Percentiles rank a stretch among this genome's conserved stretches.
phyloP scores from a whole-genome alignment of 2,888 invertebrate species.

The Drosophila ezoana region DNA sequence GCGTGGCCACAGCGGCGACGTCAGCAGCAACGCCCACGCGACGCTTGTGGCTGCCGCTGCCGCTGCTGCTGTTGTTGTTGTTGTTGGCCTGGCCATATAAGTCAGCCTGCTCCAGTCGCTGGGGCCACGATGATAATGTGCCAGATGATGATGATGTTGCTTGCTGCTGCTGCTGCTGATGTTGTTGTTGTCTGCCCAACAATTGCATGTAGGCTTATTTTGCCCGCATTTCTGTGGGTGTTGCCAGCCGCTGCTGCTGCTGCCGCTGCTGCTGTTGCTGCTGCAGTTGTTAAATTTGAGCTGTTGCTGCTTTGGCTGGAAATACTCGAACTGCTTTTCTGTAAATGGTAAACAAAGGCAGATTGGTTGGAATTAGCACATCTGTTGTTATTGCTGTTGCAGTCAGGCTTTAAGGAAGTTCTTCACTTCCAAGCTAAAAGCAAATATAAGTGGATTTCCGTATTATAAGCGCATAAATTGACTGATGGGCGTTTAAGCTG shows the following conservation, averaged over 20 bases:
- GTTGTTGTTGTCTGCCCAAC: slow-evolving; percentile 69
- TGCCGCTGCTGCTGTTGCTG: slow-evolving; percentile 52
- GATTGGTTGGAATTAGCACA: slow-evolving; percentile 36
- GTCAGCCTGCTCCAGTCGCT: slow-evolving; percentile 80
- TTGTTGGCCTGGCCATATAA: slow-evolving; percentile 78
- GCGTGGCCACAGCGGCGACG: slow-evolving; percentile 58
- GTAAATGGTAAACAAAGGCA: slow-evolving; percentile 69
- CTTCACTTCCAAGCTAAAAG: slow-evolving; percentile 22
- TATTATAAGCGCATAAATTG: slow-evolving; percentile 5
- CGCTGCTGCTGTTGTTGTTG: slow-evolving; percentile 55
- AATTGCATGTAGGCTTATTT: slow-evolving; percentile 84
- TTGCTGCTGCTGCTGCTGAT: slow-evolving; percentile 54
- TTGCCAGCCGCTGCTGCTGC: slow-evolving; percentile 57
- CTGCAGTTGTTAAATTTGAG: slow-evolving; percentile 75
- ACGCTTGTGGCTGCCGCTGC: slow-evolving; percentile 44
- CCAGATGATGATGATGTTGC: slow-evolving; percentile 57
- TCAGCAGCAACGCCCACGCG: slow-evolving; percentile 79
- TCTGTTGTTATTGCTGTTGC: slow-evolving; percentile 10
- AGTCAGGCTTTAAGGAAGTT: slow-evolving; percentile 15
- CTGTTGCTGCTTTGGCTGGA: slow-evolving; percentile 83
- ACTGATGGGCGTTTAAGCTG: slow-evolving; percentile 7
- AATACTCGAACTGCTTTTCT: slow-evolving; percentile 84
- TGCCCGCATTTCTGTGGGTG: slow-evolving; percentile 82
- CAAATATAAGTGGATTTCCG: slow-evolving; percentile 8
- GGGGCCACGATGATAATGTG: slow-evolving; percentile 70